Evolutionary conservation across 2,797 vertebrate genomes (phyloP).

Genomic region (Takifugu ocellatus): DNA sequence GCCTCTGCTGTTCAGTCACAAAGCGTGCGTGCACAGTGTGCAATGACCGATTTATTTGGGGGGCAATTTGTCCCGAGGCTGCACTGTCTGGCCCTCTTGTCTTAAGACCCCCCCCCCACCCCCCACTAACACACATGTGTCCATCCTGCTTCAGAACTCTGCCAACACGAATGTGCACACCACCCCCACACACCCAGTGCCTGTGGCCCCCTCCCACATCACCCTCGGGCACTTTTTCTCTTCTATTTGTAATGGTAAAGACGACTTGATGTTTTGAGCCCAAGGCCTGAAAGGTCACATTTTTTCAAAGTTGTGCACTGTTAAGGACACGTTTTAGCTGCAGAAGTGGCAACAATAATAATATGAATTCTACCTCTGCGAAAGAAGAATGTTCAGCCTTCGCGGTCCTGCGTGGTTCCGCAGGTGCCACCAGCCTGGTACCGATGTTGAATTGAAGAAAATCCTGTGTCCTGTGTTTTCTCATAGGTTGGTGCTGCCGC

Average conservation of each 20-base stretch:
- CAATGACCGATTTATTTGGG: conserved; percentile 70
- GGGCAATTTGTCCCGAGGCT: conserved; percentile 61
- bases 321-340: no score
- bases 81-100: conserved; percentile 62
- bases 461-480: conserved; percentile 4
- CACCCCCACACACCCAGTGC: not conserved
- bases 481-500: conserved; percentile 44
- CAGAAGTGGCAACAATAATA: no score
- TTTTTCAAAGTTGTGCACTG: no score
- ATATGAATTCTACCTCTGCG: no score
- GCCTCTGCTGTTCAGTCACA: conserved; percentile 37
- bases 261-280: conserved; percentile 40
- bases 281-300: not conserved
- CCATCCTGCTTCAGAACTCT: conserved; percentile 32
- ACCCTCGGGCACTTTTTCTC: conserved; percentile 41
- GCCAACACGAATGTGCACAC: conserved; percentile 28
- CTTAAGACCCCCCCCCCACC: conserved; percentile 37
- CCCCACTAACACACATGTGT: conserved; percentile 21
- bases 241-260: conserved; percentile 33
- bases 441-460: not conserved
- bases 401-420: not conserved
- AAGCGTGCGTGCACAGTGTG: conserved; percentile 47
- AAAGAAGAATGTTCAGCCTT: no score
- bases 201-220: conserved; percentile 36
- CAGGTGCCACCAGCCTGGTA: not conserved